Base-by-base conservation (phyloP, 1,140 invertebrate genomes). In the Drosophila fuyamai region DNA sequence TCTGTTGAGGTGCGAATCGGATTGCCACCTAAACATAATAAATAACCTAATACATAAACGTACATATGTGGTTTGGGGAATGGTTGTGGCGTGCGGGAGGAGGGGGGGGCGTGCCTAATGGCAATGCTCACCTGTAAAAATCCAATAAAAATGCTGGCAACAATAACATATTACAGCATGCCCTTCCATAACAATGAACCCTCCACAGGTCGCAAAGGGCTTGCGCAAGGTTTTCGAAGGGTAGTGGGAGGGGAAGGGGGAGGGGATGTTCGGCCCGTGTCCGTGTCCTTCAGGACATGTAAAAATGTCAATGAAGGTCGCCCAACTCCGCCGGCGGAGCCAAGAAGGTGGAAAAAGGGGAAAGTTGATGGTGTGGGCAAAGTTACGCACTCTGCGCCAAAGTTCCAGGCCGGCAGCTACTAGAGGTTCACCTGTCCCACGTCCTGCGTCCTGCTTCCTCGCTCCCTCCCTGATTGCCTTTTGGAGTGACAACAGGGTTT, bases 231-330 rank as follows among this genome's bases (percentile, higher is more conserved):
- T 12, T 16, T 36, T 10, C 1, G 27, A 29, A 2, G 27, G 27
- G n/a, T n/a, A n/a, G n/a, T n/a, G n/a, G n/a, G 7, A 1, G 16
- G 1, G 18, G 44, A 9, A 5, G 4, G 2, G n/a, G 1, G 1
- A 43, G 16, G 43, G 29, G 32, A 36, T 16, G 32, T 32, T 16
- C 14, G 10, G 9, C 9, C 36, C 36, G 9, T 12, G 38, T 79
- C 38, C 57, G 50, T 74, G 59, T 74, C 62, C 74, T 77, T 60
- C 54, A 61, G 65, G 65, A 70, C 74, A 81, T 66, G 71, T 72
- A 67, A 79, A 81, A 81, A 76, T 79, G 80, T 83, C 80, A 83
- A 84, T 84, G 81, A 84, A 77, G 74, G 73, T 76, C 48, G 48
- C 48, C 48, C 47, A 48, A 48, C 47, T 23, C 23, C 44, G 44